These are phyloP conservation scores for Marmota monax DNA, from an alignment of 2,113 vertebrate genomes.

Conservation along the genomic window DNA sequence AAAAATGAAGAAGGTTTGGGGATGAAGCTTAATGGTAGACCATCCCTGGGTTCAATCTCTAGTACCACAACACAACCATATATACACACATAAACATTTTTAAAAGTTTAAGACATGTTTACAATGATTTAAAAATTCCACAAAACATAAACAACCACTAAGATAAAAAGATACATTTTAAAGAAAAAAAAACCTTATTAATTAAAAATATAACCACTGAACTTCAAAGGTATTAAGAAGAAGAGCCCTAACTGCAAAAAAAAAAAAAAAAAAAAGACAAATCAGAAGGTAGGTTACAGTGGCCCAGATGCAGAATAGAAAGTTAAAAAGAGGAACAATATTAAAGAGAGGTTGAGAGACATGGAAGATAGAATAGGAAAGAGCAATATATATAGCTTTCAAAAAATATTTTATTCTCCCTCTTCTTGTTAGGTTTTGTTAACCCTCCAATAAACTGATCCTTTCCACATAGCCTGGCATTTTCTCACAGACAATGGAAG, in stretches of 20 bases:
- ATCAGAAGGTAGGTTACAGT: background rate
- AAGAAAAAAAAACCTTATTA: background rate
- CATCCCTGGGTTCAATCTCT: background rate
- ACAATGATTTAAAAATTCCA: background rate
- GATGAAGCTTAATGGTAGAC: background rate
- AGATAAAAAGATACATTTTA: background rate
- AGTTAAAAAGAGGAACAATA: background rate
- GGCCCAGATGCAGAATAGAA: background rate
- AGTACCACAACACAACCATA: background rate
- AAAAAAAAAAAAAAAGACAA: background rate
- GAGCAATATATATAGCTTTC: background rate
- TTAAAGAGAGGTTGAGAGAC: background rate
- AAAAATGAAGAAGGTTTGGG: background rate
- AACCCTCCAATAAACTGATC: background rate
- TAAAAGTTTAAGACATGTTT: background rate
- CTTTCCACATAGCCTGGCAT: background rate
- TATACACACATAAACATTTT: background rate
- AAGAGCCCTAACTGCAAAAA: background rate
- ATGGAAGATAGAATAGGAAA: background rate
- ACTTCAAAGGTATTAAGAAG: slow-evolving; percentile 17
- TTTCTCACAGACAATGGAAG: slow-evolving; percentile 54
- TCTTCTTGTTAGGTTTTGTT: slow-evolving; percentile 17
- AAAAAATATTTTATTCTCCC: slow-evolving; percentile 26
- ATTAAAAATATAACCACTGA: slow-evolving; percentile 9
- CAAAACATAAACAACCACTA: background rate